phyloP scores from a whole-genome alignment of 2,113 vertebrate genomes.

The Tychaedon coryphoeus region DNA sequence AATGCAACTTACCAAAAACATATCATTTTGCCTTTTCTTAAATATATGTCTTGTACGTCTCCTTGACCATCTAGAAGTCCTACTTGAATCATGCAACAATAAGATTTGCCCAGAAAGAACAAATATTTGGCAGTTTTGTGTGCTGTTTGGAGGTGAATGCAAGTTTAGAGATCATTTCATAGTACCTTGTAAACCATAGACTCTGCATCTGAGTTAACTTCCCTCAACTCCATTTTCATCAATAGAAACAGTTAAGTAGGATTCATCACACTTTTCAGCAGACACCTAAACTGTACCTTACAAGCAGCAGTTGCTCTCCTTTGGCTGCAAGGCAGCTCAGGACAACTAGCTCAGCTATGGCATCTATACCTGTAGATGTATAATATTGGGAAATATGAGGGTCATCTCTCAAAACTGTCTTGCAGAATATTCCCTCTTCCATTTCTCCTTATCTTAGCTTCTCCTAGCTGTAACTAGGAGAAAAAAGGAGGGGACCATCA shows the following conservation, averaged over 20 bases:
- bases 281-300: background rate
- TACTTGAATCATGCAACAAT: background rate
- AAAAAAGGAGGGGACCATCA: background rate
- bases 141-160: background rate
- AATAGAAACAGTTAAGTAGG: background rate
- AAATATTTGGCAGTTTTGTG: background rate
- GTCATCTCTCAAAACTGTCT: background rate
- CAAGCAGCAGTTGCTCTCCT: background rate
- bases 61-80: background rate
- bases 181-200: background rate
- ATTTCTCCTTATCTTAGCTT: background rate
- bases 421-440: background rate
- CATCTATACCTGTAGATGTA: background rate
- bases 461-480: background rate
- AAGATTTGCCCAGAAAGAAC: background rate
- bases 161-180: background rate
- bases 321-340: background rate
- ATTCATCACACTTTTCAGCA: background rate
- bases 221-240: background rate
- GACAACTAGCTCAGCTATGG: background rate
- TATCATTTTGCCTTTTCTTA: slow-evolving; percentile 15
- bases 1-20: slow-evolving; percentile 47
- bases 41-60: background rate
- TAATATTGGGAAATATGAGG: background rate
- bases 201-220: background rate